phyloP scores from a whole-genome alignment of 2,888 invertebrate genomes.

The Mimas tiliae region DNA sequence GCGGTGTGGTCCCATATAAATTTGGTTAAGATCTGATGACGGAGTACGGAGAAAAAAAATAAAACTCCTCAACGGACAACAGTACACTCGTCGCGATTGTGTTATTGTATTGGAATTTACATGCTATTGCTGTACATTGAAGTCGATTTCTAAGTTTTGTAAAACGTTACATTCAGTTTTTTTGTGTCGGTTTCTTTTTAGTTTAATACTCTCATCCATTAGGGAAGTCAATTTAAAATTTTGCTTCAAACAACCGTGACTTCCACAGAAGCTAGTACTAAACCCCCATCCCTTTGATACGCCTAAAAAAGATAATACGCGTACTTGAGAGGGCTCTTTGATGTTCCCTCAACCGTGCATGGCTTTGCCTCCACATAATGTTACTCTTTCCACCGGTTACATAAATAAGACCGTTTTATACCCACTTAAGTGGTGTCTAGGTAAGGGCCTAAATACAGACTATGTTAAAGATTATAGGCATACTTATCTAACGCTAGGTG shows the following conservation, averaged over 20 bases:
- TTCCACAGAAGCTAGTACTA: neutral
- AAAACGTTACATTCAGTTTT: no score
- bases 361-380: neutral
- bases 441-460: conserved; percentile 1
- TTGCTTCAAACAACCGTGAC: neutral
- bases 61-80: no score
- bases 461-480: neutral
- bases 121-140: no score
- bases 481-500: neutral
- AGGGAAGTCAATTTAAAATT: neutral
- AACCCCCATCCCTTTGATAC: conserved; percentile 4
- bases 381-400: neutral
- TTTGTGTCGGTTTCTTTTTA: no score
- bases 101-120: no score
- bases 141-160: no score
- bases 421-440: conserved; percentile 7
- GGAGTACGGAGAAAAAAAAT: no score
- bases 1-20: no score
- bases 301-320: neutral
- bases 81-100: no score
- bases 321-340: conserved; percentile 13
- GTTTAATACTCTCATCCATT: neutral
- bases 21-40: no score
- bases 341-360: conserved; percentile 1
- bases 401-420: conserved; percentile 15